Percentiles rank a stretch among this genome's conserved stretches.
Evolutionary conservation across 1,140 invertebrate genomes (phyloP).

Genomic region (Caerostris extrusa): DNA sequence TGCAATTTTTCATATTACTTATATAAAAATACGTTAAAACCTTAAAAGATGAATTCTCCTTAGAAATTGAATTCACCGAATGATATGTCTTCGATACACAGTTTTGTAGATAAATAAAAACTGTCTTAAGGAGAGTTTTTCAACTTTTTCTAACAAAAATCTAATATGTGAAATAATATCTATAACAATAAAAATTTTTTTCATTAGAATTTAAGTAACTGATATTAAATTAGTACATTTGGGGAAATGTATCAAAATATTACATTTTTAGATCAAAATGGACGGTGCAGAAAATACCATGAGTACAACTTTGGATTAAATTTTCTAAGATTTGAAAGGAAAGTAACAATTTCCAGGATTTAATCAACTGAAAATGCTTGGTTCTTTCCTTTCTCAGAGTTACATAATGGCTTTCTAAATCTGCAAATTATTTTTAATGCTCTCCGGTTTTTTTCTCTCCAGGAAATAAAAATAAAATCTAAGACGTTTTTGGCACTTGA

Average conservation of each 20-base stretch:
- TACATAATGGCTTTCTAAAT: slow-evolving; percentile 36
- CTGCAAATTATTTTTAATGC: slow-evolving; percentile 67
- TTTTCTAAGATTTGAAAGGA: neutral
- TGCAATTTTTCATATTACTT: too few relatives aligned
- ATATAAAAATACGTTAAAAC: too few relatives aligned
- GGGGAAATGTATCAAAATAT: neutral
- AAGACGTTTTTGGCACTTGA: neutral
- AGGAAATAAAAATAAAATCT: neutral
- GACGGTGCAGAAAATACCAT: neutral
- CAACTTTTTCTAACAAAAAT: too few relatives aligned
- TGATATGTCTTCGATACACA: too few relatives aligned
- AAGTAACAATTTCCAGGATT: neutral
- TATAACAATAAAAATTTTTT: neutral
- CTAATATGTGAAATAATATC: too few relatives aligned
- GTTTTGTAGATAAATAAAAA: too few relatives aligned
- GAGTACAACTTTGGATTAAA: neutral
- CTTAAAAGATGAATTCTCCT: too few relatives aligned
- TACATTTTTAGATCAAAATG: neutral
- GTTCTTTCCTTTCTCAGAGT: neutral
- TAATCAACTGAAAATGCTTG: slow-evolving; percentile 38
- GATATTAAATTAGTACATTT: neutral
- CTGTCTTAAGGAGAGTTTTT: too few relatives aligned
- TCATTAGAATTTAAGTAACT: neutral
- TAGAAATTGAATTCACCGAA: too few relatives aligned
- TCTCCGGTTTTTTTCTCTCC: neutral